Evolutionary conservation across 2,113 vertebrate species (phyloP).

Genomic region (Ploceus nigricollis): DNA sequence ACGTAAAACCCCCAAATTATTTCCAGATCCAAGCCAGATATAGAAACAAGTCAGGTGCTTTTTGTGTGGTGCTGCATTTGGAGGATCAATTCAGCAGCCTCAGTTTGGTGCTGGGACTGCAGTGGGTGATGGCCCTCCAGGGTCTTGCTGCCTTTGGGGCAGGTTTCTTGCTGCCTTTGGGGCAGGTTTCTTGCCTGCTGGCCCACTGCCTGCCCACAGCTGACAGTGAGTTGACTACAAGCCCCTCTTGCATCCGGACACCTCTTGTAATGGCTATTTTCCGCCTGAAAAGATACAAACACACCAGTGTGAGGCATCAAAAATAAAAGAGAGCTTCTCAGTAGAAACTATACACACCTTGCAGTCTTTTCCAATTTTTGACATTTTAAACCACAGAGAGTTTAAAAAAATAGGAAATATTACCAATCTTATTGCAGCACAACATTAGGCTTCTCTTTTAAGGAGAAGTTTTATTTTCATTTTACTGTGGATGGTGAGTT

Average conservation of each 20-base stretch:
- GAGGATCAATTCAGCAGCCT: background rate
- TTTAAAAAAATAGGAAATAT: background rate
- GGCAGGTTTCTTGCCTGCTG: background rate
- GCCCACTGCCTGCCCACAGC: background rate
- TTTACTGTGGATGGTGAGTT: background rate
- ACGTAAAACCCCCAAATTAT: background rate
- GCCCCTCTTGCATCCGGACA: background rate
- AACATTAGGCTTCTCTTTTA: background rate
- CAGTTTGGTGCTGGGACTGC: background rate
- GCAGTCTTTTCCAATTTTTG: background rate
- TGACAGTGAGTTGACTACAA: accelerated
- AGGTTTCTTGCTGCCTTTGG: background rate
- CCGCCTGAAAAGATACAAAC: background rate
- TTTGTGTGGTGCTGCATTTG: background rate
- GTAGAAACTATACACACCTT: background rate
- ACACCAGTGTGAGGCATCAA: background rate
- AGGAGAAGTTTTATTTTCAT: background rate
- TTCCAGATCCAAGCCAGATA: background rate
- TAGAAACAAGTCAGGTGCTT: background rate
- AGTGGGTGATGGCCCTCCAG: background rate
- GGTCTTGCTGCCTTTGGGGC: background rate
- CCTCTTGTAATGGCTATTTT: background rate
- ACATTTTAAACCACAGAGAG: background rate
- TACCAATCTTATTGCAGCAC: background rate
- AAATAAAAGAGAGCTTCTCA: background rate